A percentile compares a stretch with the other conserved stretches of the same genome.
Conservation (phyloP, 2,888 invertebrate species). For the Argyresthia albistria region DNA sequence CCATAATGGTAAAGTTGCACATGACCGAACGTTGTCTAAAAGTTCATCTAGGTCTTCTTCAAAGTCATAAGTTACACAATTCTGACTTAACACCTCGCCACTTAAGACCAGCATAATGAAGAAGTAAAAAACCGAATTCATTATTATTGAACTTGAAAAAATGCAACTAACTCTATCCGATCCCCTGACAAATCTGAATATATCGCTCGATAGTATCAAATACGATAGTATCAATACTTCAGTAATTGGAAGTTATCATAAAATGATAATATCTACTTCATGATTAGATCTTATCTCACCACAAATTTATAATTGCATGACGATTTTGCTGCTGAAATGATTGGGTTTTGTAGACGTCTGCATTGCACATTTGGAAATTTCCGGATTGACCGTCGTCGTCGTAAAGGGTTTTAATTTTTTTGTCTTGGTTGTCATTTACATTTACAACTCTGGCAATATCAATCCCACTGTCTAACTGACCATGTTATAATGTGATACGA, state of each 20-base stretch:
- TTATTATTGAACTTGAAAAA: background rate
- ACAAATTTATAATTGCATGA: too few species aligned
- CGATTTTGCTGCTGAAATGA: too few species aligned
- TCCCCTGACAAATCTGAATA: background rate
- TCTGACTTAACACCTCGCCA: constrained; percentile 3
- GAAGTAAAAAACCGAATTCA: background rate
- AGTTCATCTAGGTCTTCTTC: constrained; percentile 10
- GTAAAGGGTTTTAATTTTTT: too few species aligned
- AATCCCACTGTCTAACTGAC: too few species aligned
- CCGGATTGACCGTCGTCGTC: too few species aligned
- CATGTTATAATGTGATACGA: too few species aligned
- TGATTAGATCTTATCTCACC: background rate
- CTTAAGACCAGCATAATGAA: background rate
- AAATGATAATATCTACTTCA: background rate
- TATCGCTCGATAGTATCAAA: background rate
- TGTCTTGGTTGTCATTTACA: too few species aligned
- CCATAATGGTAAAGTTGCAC: constrained; percentile 16
- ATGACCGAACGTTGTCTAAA: constrained; percentile 14
- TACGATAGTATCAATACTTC: background rate
- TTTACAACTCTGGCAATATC: too few species aligned
- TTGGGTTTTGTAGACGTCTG: too few species aligned
- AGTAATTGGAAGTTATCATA: background rate
- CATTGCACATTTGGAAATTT: too few species aligned
- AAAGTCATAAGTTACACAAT: constrained; percentile 18
- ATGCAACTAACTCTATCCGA: background rate